Evolutionary conservation across 1,140 invertebrate species (phyloP), one percentile per base, ranked within the genome.

Genomic region (Drosophila pachea): DNA sequence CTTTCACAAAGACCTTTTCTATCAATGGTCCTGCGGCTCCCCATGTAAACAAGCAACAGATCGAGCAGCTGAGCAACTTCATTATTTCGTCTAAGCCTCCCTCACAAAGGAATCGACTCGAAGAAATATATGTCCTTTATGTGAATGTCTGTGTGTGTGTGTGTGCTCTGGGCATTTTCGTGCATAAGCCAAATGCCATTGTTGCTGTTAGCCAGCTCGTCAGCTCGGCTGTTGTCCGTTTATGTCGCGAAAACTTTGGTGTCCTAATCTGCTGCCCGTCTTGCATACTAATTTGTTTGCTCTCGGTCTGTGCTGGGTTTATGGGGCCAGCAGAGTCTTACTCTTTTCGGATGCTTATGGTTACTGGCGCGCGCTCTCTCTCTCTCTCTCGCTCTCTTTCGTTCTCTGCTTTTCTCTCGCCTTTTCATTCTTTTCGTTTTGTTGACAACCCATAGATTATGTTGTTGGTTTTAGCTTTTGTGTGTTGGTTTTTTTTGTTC

Each of bases 221-320:
- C 47, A 49, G 12, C 43, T 50, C 56, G 74, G 71, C 72, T 74
- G 74, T 74, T 75, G 74, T 86, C 71, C 81, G 71, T 77, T 86
- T 86, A 74, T 86, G 81, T 86, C 79, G 81, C 79, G 81, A 86
- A 86, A 86, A 86, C 76, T 86, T 86, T 84, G 82, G 81, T 86
- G 81, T 87, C 83, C 83, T 87, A 87, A 87, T 87, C 83, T 83
- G 76, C 78, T 79, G 74, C 73, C 76, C 68, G 83, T 79, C 83
- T 83, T 87, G 83, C 83, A 87, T 87, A 87, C 83, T 87, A 87
- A 86, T 86, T 86, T 86, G 84, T 87, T 87, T 83, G 73, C 61
- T 86, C 48, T 62, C 42, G 12, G 22, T n/a, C 58, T 48, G 9
- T 43, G 36, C 36, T 47, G 16, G 22, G 33, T 54, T 16, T 40